Conservation (phyloP, 2,888 invertebrate genomes). For the Drosophila neonasuta region DNA sequence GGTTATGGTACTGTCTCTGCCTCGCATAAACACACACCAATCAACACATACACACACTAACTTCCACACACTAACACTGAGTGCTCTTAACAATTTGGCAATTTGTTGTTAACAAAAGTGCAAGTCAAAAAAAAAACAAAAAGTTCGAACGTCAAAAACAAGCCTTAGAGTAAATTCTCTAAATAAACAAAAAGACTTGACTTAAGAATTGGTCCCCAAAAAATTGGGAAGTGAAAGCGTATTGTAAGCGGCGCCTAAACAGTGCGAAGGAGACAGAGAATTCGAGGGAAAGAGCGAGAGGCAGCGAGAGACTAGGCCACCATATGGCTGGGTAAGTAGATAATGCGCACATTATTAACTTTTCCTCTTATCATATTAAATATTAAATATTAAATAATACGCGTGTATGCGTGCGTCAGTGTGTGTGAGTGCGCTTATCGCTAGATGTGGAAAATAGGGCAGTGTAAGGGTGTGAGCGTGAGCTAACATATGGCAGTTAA, state of each 20-base stretch:
- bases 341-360: conserved; percentile 66
- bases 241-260: conserved; percentile 40
- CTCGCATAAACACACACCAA: conserved; percentile 1
- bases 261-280: conserved; percentile 3
- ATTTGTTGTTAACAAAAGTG: conserved; percentile 39
- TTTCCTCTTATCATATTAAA: conserved; percentile 71
- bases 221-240: conserved; percentile 10
- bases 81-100: conserved; percentile 1
- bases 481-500: conserved; percentile 52
- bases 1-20: conserved; percentile 53
- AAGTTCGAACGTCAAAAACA: conserved; percentile 28
- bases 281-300: neutral
- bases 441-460: neutral
- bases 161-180: conserved; percentile 1
- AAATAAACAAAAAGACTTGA: conserved; percentile 5
- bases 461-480: neutral
- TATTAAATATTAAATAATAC: conserved; percentile 66
- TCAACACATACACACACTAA: conserved; percentile 1
- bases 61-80: conserved; percentile 9
- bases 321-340: conserved; percentile 72
- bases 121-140: neutral
- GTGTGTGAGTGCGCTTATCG: conserved; percentile 38
- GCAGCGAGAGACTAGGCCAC: conserved; percentile 31
- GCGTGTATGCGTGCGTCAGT: neutral
- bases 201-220: neutral